Conservation (phyloP, 2,113 vertebrate genomes). For the Picathartes gymnocephalus region DNA sequence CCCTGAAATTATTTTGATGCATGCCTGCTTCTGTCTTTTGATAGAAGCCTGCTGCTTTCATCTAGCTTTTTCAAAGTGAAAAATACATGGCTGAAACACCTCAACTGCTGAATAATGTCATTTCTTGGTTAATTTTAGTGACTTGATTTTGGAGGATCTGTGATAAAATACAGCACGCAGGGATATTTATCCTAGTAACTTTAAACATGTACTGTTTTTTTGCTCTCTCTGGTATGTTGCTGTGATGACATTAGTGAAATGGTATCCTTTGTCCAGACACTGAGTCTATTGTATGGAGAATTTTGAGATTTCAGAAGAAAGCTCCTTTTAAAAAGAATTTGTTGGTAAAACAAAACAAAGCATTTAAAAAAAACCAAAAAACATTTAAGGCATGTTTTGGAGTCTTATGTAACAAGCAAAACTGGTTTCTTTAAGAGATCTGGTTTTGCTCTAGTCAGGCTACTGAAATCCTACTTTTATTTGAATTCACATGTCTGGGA, state of each 20-base stretch:
- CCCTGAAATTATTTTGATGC: background rate
- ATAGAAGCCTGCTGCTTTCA: background rate
- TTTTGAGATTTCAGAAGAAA: background rate
- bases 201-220: background rate
- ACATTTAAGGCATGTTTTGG: accelerated
- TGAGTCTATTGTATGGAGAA: background rate
- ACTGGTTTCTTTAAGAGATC: background rate
- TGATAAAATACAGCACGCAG: background rate
- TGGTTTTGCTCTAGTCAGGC: background rate
- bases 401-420: background rate
- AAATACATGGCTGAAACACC: background rate
- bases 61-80: background rate
- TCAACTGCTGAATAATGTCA: background rate
- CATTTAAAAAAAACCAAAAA: background rate
- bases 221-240: background rate
- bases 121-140: background rate
- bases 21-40: background rate
- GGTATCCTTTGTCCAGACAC: background rate
- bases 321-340: background rate
- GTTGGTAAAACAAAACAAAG: background rate
- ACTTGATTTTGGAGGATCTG: background rate
- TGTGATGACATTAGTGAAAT: background rate
- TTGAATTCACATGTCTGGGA: background rate
- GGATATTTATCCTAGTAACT: background rate
- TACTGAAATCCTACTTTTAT: background rate